These are phyloP conservation scores for Ophioninae sp. DNA, from an alignment of 2,888 invertebrate species.

Conservation along the genomic window DNA sequence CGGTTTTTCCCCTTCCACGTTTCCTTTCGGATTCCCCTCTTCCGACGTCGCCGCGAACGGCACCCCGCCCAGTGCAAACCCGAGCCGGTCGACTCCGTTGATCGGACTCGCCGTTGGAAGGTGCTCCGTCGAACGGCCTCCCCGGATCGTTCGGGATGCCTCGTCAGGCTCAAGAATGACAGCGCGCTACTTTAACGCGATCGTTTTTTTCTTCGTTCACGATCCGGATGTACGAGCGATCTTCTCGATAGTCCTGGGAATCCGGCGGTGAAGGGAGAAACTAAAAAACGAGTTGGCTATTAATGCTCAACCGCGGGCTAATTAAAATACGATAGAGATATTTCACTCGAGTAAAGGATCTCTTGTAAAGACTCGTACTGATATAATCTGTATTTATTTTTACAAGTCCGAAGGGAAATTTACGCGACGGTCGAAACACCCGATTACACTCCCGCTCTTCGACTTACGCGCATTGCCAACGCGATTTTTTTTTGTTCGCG, in stretches of 20 bases:
- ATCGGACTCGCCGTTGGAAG: conserved; percentile 49
- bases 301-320: conserved; percentile 1
- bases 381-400: conserved; percentile 47
- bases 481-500: conserved; percentile 26
- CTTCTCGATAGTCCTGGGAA: conserved; percentile 17
- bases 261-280: conserved; percentile 9
- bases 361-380: conserved; percentile 30
- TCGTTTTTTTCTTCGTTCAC: conserved; percentile 35
- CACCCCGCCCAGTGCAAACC: conserved; percentile 55
- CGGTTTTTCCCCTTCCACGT: conserved; percentile 59
- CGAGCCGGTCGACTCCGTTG: conserved; percentile 39
- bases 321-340: conserved; percentile 60
- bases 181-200: conserved; percentile 29
- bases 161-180: conserved; percentile 31
- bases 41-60: conserved; percentile 5
- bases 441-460: conserved; percentile 23
- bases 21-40: conserved; percentile 38
- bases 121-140: conserved; percentile 42
- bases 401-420: conserved; percentile 19
- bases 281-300: conserved; percentile 7
- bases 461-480: not conserved
- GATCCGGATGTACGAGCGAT: not conserved
- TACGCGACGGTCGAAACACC: conserved; percentile 33
- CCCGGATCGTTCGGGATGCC: not conserved
- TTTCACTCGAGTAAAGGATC: conserved; percentile 28